These are phyloP conservation scores for Myotis pilosus DNA, from an alignment of 2,797 vertebrate genomes.

Conservation along the genomic window DNA sequence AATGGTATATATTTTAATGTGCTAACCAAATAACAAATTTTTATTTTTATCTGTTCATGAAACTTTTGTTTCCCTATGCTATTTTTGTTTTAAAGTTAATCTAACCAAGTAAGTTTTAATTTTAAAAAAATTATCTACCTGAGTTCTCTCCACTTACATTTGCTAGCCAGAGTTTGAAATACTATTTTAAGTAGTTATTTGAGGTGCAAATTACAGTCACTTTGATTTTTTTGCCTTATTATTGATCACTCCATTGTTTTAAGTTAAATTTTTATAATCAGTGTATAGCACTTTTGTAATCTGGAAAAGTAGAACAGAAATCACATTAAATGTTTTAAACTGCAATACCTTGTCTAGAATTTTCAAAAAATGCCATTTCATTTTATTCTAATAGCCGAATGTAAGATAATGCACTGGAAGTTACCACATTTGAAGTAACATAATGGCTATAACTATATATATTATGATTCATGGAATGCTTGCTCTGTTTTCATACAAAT, in stretches of 20 bases:
- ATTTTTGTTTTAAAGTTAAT: neutral
- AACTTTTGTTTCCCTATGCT: neutral
- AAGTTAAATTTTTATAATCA: neutral
- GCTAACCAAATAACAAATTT: neutral
- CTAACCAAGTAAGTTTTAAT: neutral
- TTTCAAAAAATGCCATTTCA: conserved; percentile 30
- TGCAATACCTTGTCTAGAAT: neutral
- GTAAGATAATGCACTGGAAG: neutral
- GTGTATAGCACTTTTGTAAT: neutral
- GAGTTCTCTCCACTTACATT: neutral
- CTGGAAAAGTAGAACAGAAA: neutral
- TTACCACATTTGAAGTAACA: conserved; percentile 29
- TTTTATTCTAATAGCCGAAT: neutral
- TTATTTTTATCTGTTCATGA: conserved; percentile 26
- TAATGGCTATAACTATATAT: neutral
- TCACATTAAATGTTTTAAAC: conserved; percentile 24
- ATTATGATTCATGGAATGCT: conserved; percentile 25
- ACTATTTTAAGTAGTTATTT: neutral
- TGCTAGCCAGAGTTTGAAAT: neutral
- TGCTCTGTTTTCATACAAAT: conserved; percentile 66
- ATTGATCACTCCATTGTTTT: neutral
- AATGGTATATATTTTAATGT: neutral
- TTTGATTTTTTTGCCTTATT: neutral
- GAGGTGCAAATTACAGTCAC: neutral
- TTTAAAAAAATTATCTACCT: neutral